These are phyloP conservation scores for Apodemus speciosus DNA, from an alignment of 2,113 vertebrate species.

Conservation along the genomic window DNA sequence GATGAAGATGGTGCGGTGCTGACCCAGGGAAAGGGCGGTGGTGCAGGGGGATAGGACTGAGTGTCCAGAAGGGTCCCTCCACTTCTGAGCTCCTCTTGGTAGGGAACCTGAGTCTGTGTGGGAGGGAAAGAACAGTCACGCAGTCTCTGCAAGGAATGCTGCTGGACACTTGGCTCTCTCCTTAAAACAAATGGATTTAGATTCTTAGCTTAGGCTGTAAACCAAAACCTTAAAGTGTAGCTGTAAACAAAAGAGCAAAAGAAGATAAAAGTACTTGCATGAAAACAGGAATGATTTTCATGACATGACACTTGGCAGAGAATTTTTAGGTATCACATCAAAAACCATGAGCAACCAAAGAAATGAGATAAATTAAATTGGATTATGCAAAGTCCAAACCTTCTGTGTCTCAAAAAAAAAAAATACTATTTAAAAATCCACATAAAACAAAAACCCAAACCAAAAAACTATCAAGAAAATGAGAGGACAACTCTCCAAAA, in stretches of 20 bases:
- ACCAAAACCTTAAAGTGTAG: background rate
- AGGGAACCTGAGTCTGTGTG: background rate
- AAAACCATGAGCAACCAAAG: background rate
- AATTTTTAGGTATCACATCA: background rate
- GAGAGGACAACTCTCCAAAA: background rate
- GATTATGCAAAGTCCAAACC: background rate
- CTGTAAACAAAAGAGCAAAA: background rate
- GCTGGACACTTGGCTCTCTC: background rate
- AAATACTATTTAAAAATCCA: background rate
- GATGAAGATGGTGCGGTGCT: too few relatives aligned
- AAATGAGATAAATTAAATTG: background rate
- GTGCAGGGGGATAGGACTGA: background rate
- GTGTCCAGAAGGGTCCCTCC: background rate
- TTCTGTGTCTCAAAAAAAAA: background rate
- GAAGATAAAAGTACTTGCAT: background rate
- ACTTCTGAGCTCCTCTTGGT: background rate
- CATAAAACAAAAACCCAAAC: background rate
- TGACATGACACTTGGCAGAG: background rate
- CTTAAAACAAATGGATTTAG: background rate
- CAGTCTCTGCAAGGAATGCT: background rate
- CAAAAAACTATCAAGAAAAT: background rate
- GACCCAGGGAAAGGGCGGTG: rapidly evolving
- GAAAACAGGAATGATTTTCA: background rate
- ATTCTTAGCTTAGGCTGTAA: background rate
- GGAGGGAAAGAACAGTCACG: background rate